A percentile compares a stretch with the other conserved stretches of the same genome.
These are phyloP conservation scores for Dicerorhinus sumatrensis DNA, from an alignment of 2,113 vertebrate genomes.

Conservation along the genomic window DNA sequence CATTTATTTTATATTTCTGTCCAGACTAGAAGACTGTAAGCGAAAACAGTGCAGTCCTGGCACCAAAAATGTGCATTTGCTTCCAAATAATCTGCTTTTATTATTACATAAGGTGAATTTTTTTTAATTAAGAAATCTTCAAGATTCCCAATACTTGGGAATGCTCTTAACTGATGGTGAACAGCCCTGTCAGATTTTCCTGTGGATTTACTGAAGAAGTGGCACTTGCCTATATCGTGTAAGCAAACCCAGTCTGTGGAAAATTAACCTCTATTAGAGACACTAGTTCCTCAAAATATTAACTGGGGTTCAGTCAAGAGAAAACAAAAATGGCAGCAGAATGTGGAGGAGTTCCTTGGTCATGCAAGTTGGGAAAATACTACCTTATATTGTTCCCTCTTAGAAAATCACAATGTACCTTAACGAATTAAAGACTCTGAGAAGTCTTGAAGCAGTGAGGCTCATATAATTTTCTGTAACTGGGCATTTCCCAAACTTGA, in stretches of 20 bases:
- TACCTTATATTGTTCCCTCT: neutral
- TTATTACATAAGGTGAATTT: neutral
- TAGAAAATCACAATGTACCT: neutral
- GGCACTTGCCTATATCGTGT: neutral
- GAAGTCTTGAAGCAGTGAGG: neutral
- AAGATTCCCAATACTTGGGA: neutral
- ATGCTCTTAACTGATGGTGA: neutral
- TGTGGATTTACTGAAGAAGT: constrained; percentile 1
- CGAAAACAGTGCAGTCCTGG: neutral
- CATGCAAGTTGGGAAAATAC: neutral
- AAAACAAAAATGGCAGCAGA: neutral
- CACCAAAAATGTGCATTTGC: neutral
- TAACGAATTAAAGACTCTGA: neutral
- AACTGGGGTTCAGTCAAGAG: neutral
- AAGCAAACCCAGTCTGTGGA: neutral
- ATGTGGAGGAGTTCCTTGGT: neutral
- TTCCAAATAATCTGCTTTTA: constrained; percentile 30
- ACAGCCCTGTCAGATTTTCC: neutral
- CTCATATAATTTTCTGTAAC: neutral
- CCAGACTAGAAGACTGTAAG: constrained; percentile 34
- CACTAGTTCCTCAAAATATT: neutral
- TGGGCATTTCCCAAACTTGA: constrained; percentile 38
- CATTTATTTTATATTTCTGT: constrained; percentile 53
- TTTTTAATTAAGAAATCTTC: neutral
- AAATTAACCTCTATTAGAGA: neutral